Conservation (phyloP, 1,140 invertebrate genomes). For the Megalonaias nervosa region DNA sequence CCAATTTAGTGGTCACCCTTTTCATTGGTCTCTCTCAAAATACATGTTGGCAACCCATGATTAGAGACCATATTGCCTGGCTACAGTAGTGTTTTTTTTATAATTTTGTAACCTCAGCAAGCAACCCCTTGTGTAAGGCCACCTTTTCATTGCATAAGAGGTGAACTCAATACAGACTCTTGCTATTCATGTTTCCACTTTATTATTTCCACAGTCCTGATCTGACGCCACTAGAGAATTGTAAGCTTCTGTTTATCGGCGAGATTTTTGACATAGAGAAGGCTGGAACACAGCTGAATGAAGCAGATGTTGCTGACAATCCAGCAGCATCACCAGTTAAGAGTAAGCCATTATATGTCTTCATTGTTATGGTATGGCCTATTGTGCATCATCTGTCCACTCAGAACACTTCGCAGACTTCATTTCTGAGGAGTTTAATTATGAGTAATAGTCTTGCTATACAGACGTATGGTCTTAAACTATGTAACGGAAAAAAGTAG, state of each 20-base stretch:
- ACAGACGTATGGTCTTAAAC: too few species aligned
- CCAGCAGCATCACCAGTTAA: constrained; percentile 57
- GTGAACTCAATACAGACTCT: background rate
- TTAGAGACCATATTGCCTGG: background rate
- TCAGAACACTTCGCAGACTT: background rate
- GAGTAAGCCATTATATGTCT: constrained; percentile 43
- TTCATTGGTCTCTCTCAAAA: too few species aligned
- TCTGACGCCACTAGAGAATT: constrained; percentile 73
- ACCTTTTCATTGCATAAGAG: background rate
- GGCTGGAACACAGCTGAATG: constrained; percentile 69
- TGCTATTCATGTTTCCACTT: constrained; percentile 1
- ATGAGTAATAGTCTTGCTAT: too few species aligned
- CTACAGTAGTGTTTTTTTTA: background rate
- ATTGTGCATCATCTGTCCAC: background rate
- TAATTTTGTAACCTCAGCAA: background rate
- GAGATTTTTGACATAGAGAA: constrained; percentile 79
- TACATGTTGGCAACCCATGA: too few species aligned
- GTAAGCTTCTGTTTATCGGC: constrained; percentile 75
- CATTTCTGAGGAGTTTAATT: too few species aligned
- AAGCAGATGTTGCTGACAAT: constrained; percentile 48
- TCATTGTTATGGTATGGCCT: background rate
- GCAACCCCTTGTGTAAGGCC: background rate
- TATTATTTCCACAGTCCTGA: constrained; percentile 55
- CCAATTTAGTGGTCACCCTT: too few species aligned
- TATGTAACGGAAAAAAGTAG: too few species aligned